Evolutionary conservation across 2,113 vertebrate genomes (phyloP), one percentile per base, ranked within the genome.

Genomic region (Paraplagusia blochii): DNA sequence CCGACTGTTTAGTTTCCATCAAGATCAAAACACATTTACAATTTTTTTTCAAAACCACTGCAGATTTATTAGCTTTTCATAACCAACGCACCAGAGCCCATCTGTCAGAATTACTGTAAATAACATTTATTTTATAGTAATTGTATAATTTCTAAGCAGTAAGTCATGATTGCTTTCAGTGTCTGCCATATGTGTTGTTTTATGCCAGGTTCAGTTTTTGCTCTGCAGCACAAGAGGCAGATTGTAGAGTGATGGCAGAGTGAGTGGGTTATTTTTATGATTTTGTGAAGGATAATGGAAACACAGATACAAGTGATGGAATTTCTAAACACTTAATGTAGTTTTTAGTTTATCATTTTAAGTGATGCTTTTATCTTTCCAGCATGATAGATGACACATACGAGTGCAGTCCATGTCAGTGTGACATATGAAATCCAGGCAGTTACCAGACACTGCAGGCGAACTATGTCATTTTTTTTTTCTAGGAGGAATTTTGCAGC

Each of bases 161-260:
- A 58, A 34, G 8, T 46, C 42, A 19, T 49, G 18, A 72, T 63
- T 78, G 19, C 51, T 46, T 42, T 42, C 64, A 45, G 60, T 52
- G 53, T 7, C 17, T 34, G 15, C 66, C 58, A 64, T 60, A 67
- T 68, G 68, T 57, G 51, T 40, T 14, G 52, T 53, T 40, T 61
- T 17, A 29, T 67, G 58, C 44, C 66, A 74, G 63, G 59, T 72
- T 66, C 36, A 11, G 22, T 42, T 58, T 16, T 11, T 74, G 55
- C 35, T 69, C 35, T 34, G 39, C 44, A 55, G 29, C 19, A 40
- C 12, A 48, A 48, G 19, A 66, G 50, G 43, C 63, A 66, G 39
- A 63, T 44, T 69, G 55, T 11, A 50, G 38, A 34, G 59, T 48
- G 14, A 65, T 46, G 8, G 48, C 45, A 44, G 16, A 72, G 19